Conservation (phyloP, 2,797 vertebrate species). For the Sebastes vulpes region DNA sequence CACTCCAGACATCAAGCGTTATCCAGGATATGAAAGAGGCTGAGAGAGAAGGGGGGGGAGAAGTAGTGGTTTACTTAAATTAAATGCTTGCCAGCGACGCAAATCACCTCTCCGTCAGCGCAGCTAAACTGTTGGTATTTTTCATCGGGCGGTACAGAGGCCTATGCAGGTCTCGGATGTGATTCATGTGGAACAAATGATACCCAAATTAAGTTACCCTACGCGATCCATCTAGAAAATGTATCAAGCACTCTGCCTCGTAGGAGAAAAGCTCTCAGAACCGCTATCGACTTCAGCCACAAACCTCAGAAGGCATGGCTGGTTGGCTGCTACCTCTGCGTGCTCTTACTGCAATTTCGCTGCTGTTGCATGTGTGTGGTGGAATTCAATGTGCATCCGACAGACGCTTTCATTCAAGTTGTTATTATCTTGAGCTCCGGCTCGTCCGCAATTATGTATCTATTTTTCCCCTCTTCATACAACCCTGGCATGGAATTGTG, state of each 20-base stretch:
- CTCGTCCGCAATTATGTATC: conserved; percentile 30
- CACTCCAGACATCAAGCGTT: conserved; percentile 16
- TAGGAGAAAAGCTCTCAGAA: conserved; percentile 38
- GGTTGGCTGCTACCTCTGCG: not conserved
- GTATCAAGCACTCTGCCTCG: conserved; percentile 40
- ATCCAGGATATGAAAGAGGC: conserved; percentile 44
- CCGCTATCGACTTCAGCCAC: conserved; percentile 40
- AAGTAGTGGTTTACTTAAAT: conserved; percentile 67
- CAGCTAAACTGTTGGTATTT: conserved; percentile 59
- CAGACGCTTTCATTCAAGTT: conserved; percentile 8
- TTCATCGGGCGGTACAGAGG: conserved; percentile 12
- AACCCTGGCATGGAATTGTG: conserved; percentile 17
- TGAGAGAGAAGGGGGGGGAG: conserved; percentile 1
- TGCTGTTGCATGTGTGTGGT: conserved; percentile 5
- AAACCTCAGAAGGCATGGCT: conserved; percentile 34
- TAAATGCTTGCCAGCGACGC: conserved; percentile 60
- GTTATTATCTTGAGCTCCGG: conserved; percentile 32
- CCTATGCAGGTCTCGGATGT: conserved; percentile 35
- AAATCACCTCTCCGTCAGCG: conserved; percentile 57
- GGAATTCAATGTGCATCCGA: conserved; percentile 9
- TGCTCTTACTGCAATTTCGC: not conserved
- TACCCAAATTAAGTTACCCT: conserved; percentile 69
- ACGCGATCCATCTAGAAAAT: conserved; percentile 65
- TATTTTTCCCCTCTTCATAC: not conserved
- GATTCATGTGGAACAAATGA: conserved; percentile 72